Percentiles rank a stretch among this genome's conserved stretches.
phyloP scores from a whole-genome alignment of 1,140 invertebrate species.

The Wasmannia auropunctata region DNA sequence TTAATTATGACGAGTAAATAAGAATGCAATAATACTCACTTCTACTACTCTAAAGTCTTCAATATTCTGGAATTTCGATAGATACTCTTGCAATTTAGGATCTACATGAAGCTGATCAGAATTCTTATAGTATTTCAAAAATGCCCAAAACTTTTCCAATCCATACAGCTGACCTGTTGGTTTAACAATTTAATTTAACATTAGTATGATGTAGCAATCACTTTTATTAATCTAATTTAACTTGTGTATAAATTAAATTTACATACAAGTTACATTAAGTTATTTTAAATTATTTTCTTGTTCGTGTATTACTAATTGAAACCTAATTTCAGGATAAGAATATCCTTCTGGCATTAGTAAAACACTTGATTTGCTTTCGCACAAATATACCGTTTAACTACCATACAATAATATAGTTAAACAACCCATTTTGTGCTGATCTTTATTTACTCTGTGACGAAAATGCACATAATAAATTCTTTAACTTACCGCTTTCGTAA shows the following conservation, averaged over 20 bases:
- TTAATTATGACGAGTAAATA: neutral
- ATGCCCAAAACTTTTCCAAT: slow-evolving; percentile 99
- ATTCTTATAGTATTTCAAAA: slow-evolving; percentile 97
- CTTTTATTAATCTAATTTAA: neutral
- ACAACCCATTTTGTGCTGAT: slow-evolving; percentile 62
- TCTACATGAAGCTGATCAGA: slow-evolving; percentile 92
- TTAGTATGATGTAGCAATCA: neutral
- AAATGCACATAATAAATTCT: neutral
- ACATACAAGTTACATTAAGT: too few relatives aligned
- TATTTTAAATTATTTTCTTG: neutral
- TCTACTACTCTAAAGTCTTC: slow-evolving; percentile 96
- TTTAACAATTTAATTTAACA: slow-evolving; percentile 2
- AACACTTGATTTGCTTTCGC: slow-evolving; percentile 67
- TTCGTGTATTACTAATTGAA: slow-evolving; percentile 48
- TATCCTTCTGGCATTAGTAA: slow-evolving; percentile 48
- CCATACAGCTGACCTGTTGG: slow-evolving; percentile 96
- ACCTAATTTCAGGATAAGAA: slow-evolving; percentile 34
- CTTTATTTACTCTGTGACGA: neutral
- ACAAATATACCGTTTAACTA: slow-evolving; percentile 64
- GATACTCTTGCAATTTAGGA: slow-evolving; percentile 91
- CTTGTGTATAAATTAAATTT: too few relatives aligned
- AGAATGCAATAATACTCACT: slow-evolving; percentile 76
- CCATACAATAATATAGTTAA: slow-evolving; percentile 18
- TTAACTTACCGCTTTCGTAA: slow-evolving; percentile 92
- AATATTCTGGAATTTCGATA: slow-evolving; percentile 96